These are phyloP conservation scores for Cabera pusaria DNA, from an alignment of 2,888 invertebrate genomes.

Conservation along the genomic window DNA sequence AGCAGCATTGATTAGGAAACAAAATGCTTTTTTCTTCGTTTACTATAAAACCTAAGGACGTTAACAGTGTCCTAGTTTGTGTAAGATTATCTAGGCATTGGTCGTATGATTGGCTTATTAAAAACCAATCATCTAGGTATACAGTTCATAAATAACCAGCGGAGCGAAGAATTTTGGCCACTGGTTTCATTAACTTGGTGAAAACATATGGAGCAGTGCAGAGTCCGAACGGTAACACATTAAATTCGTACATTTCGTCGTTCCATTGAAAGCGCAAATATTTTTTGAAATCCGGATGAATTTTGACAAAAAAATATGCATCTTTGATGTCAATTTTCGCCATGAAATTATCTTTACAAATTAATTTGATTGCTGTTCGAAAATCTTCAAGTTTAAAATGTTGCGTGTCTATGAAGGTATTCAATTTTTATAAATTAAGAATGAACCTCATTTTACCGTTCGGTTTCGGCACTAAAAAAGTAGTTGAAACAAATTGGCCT, in stretches of 20 bases:
- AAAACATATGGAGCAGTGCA: conserved; percentile 19
- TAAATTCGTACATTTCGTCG: conserved; percentile 9
- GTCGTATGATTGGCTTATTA: conserved; percentile 7
- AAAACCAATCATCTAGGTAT: conserved; percentile 23
- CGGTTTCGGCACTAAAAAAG: conserved; percentile 19
- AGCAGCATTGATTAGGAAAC: too few relatives aligned
- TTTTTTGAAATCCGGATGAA: conserved; percentile 4
- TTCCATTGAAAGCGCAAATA: conserved; percentile 10
- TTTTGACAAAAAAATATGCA: conserved; percentile 19
- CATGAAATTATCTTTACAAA: conserved; percentile 14
- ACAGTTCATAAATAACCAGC: conserved; percentile 17
- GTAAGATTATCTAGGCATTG: neutral
- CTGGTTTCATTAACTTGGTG: conserved; percentile 23
- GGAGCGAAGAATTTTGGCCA: conserved; percentile 16
- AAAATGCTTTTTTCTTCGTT: too few relatives aligned
- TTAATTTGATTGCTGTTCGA: conserved; percentile 19
- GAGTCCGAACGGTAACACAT: conserved; percentile 15
- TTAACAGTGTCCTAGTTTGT: too few relatives aligned
- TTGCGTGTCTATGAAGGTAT: conserved; percentile 14
- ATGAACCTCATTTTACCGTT: conserved; percentile 17
- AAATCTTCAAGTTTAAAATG: conserved; percentile 31
- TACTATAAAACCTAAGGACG: too few relatives aligned
- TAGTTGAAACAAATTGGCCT: conserved; percentile 18
- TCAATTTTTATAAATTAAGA: conserved; percentile 19
- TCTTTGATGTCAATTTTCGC: conserved; percentile 23